Conservation (phyloP, 2,113 vertebrate species). For the Callospermophilus lateralis region DNA sequence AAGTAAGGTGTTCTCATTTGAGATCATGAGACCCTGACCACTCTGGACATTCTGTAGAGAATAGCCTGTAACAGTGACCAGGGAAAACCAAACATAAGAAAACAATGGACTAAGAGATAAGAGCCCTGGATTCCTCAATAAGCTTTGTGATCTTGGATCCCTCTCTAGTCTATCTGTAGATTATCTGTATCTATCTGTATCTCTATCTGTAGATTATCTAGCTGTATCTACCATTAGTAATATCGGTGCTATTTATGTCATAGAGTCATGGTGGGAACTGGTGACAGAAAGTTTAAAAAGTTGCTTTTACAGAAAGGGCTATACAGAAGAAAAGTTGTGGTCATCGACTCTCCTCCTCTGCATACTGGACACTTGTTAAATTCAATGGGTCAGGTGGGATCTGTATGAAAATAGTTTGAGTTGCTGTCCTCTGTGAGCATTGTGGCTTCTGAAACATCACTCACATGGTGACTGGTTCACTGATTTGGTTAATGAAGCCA, state of each 20-base stretch:
- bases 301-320: conserved; percentile 56
- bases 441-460: not conserved
- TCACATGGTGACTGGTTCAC: not conserved
- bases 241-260: conserved; percentile 31
- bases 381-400: not conserved
- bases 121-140: not conserved
- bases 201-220: conserved; percentile 40
- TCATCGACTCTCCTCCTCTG: not conserved
- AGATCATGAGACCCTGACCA: conserved; percentile 10
- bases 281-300: conserved; percentile 21
- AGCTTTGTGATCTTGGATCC: not conserved
- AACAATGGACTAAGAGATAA: conserved; percentile 61
- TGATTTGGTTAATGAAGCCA: not conserved
- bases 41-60: conserved; percentile 23
- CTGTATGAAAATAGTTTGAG: not conserved
- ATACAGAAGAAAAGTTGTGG: not conserved
- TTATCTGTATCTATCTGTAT: conserved; percentile 54
- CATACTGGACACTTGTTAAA: conserved; percentile 2
- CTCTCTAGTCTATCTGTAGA: not conserved
- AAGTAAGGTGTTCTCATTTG: not conserved
- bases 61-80: conserved; percentile 8
- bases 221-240: not conserved
- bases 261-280: not conserved
- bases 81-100: conserved; percentile 67
- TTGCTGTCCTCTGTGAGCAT: not conserved